A percentile compares a stretch with the other conserved stretches of the same genome.
Conservation (phyloP, 2,888 invertebrate genomes). For the Syrista parreyssii region DNA sequence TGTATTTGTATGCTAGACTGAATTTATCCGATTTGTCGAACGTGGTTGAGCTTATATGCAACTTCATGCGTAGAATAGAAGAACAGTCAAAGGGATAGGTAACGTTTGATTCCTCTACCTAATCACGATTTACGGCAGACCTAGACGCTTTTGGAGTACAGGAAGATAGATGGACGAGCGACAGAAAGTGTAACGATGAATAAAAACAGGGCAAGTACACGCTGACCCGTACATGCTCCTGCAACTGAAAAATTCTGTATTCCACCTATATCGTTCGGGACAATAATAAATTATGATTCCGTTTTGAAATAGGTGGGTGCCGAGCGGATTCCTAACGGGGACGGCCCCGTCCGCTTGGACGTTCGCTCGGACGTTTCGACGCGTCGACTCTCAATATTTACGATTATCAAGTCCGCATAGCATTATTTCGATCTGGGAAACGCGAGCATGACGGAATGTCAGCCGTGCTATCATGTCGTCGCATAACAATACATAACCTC, state of each 20-base stretch:
- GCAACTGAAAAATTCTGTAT: neutral
- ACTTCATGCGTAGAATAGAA: neutral
- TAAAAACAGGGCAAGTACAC: slow-evolving; percentile 3
- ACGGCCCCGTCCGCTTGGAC: slow-evolving; percentile 21
- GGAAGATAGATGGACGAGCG: neutral
- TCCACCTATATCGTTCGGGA: slow-evolving; percentile 17
- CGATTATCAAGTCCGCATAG: slow-evolving; percentile 63
- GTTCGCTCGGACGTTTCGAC: neutral
- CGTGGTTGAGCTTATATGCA: slow-evolving; percentile 8
- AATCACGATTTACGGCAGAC: neutral
- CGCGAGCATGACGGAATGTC: slow-evolving; percentile 64
- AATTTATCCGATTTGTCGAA: slow-evolving; percentile 57
- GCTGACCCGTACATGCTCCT: neutral
- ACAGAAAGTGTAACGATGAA: slow-evolving; percentile 26
- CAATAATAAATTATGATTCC: slow-evolving; percentile 58
- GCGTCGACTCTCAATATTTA: slow-evolving; percentile 54
- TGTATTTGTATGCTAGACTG: slow-evolving; percentile 47
- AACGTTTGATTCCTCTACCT: neutral
- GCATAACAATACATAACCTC: slow-evolving; percentile 27
- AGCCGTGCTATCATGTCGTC: slow-evolving; percentile 31
- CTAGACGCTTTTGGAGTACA: neutral
- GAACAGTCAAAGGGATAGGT: neutral
- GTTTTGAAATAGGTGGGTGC: slow-evolving; percentile 52
- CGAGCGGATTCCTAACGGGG: slow-evolving; percentile 58
- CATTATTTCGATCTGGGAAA: slow-evolving; percentile 66